phyloP scores from a whole-genome alignment of 2,797 vertebrate species.

The Hippoglossus hippoglossus region DNA sequence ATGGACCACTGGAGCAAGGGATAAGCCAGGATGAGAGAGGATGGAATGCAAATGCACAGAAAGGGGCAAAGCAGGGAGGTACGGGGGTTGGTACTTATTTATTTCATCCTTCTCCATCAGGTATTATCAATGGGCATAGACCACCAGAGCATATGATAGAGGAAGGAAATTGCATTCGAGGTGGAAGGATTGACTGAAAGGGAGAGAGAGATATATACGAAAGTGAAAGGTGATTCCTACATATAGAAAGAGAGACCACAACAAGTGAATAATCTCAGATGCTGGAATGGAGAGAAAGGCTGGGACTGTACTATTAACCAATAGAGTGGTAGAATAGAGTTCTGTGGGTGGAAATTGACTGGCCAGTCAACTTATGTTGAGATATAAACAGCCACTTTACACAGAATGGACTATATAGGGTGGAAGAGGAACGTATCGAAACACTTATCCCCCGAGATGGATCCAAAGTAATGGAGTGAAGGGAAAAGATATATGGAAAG shows the following conservation, averaged over 20 bases:
- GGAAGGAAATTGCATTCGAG: conserved; percentile 15
- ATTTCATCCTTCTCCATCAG: conserved; percentile 48
- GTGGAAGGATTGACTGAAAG: conserved; percentile 33
- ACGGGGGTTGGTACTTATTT: conserved; percentile 34
- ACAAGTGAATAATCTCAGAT: conserved; percentile 40
- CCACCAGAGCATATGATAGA: conserved; percentile 74
- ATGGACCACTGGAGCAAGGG: conserved; percentile 73
- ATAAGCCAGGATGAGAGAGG: conserved; percentile 64
- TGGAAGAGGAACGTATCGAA: conserved; percentile 33
- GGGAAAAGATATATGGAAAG: conserved; percentile 31
- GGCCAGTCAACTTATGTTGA: conserved; percentile 41
- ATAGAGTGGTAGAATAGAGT: conserved; percentile 19
- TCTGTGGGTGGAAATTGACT: conserved; percentile 35
- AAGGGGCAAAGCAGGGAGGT: conserved; percentile 31
- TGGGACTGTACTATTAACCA: conserved; percentile 26
- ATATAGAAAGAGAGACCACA: conserved; percentile 14
- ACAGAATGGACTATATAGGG: conserved; percentile 14
- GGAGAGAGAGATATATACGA: not conserved
- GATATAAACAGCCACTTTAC: conserved; percentile 37
- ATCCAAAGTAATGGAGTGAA: conserved; percentile 35
- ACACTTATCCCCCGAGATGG: conserved; percentile 38
- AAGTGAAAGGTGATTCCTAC: conserved; percentile 35
- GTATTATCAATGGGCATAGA: conserved; percentile 63
- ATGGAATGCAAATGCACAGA: conserved; percentile 40
- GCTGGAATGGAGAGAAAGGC: conserved; percentile 5